Evolutionary conservation across 2,797 vertebrate species (phyloP), one percentile per base, ranked within the genome.

Genomic region (Clarias fuscus): DNA sequence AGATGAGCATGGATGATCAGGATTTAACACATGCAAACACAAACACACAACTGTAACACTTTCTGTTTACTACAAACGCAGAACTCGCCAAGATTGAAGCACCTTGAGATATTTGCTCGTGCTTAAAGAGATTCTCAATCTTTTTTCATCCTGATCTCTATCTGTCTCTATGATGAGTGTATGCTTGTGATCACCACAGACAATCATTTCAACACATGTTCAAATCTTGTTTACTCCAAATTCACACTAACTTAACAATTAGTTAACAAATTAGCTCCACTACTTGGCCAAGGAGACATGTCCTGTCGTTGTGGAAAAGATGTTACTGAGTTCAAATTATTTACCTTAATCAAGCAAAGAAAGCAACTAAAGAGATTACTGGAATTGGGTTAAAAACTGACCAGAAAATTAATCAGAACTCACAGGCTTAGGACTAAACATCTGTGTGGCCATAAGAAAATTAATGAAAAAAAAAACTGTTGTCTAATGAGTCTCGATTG

Each of bases 1-100:
- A 64, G 73, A 77, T 85, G 84, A 77, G 27, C 84, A 79, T 3
- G 5, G 75, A 68, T 78, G 84, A 68, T 86, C 71, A 78, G 72
- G 79, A 62, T 85, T 85, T 64, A 76, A 85, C 86, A 78, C 80
- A 43, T 68, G 30, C 79, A 61, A 13, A 71, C 79, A 59, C 53
- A 64, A 59, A 80, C 68, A 84, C 20, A 58, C 59, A 70, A 71
- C 18, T 48, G 18, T 59, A 84, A 62, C 53, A 17, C 53, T 71
- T 67, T 53, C 79, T 20, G 40, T 27, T 48, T 81, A 40, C 30
- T 61, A 61, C 30, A 67, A 67, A 22, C 11, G 4, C 79, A 27
- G 24, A 65, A 17, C 14, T 48, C 7, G 13, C 24, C 5, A 24
- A 37, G 20, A 2, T n/a, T 2, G 13, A 61, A 59, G 53, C 7